Percentiles rank a stretch among this genome's conserved stretches.
phyloP scores from a whole-genome alignment of 2,797 vertebrate species.

The Poliocrania exsul region DNA sequence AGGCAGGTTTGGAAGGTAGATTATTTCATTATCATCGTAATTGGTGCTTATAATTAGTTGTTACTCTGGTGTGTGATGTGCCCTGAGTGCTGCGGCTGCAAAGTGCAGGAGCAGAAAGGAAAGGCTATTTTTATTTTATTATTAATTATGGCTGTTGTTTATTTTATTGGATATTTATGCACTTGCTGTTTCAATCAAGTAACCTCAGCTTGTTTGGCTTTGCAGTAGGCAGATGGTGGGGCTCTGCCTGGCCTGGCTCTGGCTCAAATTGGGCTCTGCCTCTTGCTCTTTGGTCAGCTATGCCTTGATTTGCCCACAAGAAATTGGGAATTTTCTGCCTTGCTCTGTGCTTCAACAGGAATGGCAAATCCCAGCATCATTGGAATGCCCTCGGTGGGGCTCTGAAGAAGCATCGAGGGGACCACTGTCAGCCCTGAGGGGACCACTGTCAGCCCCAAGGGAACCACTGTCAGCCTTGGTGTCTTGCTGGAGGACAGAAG shows the following conservation, averaged over 20 bases:
- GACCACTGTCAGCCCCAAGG: too few relatives aligned
- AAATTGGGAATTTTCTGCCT: background rate
- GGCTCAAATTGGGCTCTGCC: background rate
- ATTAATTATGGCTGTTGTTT: slow-evolving; percentile 41
- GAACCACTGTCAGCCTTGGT: fast-evolving
- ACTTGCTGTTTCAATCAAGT: slow-evolving; percentile 7
- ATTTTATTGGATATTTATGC: slow-evolving; percentile 2
- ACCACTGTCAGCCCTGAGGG: too few relatives aligned
- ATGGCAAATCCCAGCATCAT: background rate
- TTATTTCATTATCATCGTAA: slow-evolving; percentile 58
- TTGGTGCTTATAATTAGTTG: slow-evolving; percentile 62
- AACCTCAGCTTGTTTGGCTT: background rate
- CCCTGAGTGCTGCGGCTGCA: slow-evolving; percentile 2
- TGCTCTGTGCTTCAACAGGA: background rate
- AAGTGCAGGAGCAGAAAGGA: slow-evolving; percentile 18
- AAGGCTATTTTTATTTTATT: slow-evolving; percentile 16
- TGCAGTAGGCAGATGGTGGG: background rate
- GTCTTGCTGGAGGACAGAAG: background rate
- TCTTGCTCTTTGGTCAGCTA: background rate
- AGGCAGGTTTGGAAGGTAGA: slow-evolving; percentile 32
- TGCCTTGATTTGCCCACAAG: background rate
- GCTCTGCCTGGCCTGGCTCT: slow-evolving; percentile 19
- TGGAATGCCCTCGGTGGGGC: background rate
- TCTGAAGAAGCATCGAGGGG: background rate
- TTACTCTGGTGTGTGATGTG: slow-evolving; percentile 23